Percentiles rank a stretch among this genome's conserved stretches.
Conservation (phyloP, 2,797 vertebrate species). For the Cryptoblepharus egeriae region DNA sequence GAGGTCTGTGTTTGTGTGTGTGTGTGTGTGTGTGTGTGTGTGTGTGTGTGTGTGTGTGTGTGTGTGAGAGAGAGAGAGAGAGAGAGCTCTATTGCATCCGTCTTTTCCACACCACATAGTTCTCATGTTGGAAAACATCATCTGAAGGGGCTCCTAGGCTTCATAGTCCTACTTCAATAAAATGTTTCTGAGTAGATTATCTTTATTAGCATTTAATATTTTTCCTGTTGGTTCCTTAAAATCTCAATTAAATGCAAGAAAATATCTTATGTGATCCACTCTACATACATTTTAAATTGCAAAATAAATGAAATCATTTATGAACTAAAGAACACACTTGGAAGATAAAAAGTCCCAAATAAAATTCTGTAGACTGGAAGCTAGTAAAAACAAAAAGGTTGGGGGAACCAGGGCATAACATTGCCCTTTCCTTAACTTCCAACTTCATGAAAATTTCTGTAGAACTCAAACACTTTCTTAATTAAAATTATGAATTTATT, state of each 20-base stretch:
- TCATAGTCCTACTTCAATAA: background rate
- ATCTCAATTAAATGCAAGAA: constrained; percentile 3
- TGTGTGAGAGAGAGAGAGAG: background rate
- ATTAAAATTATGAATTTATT: background rate
- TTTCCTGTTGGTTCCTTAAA: background rate
- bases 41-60: background rate
- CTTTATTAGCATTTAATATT: background rate
- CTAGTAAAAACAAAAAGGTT: too few species aligned
- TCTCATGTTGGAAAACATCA: background rate
- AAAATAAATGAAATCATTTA: background rate
- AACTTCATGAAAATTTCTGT: too few species aligned
- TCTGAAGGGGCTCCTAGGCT: background rate
- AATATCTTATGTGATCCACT: background rate
- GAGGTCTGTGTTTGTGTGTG: too few species aligned
- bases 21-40: too few species aligned
- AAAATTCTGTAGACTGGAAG: too few species aligned
- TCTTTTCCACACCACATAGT: background rate
- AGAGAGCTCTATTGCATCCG: background rate
- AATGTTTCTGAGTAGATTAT: background rate
- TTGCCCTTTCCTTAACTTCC: too few species aligned
- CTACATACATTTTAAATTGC: constrained; percentile 1
- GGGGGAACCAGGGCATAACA: too few species aligned
- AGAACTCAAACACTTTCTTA: background rate
- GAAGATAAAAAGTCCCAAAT: background rate
- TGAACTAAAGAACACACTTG: constrained; percentile 6